Conservation (phyloP, 2,797 vertebrate species). For the Selene dorsalis region DNA sequence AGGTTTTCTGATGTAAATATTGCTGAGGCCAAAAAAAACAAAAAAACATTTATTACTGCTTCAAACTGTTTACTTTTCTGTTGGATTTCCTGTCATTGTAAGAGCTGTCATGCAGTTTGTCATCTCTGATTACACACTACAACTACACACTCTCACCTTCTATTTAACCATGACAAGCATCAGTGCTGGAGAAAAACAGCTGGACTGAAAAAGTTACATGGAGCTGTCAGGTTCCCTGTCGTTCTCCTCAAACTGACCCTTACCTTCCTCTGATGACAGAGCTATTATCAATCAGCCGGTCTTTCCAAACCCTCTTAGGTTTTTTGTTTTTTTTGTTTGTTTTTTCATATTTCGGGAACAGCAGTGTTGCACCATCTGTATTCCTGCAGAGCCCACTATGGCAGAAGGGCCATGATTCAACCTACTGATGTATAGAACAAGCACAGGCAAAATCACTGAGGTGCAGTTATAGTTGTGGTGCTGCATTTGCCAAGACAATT, state of each 20-base stretch:
- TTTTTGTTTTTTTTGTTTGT: slow-evolving; percentile 14
- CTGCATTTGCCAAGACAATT: slow-evolving; percentile 24
- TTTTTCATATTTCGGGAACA: slow-evolving; percentile 25
- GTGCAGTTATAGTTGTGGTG: not conserved
- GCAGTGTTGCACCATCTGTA: slow-evolving; percentile 31
- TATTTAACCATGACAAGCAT: slow-evolving; percentile 14
- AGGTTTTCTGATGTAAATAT: too few relatives aligned
- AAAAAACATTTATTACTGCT: too few relatives aligned
- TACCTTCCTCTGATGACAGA: slow-evolving; percentile 18
- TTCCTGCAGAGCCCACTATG: slow-evolving; percentile 51
- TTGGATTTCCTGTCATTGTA: not conserved
- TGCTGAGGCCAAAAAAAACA: too few relatives aligned
- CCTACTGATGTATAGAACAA: slow-evolving; percentile 49
- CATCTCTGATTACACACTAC: not conserved
- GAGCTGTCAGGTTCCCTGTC: slow-evolving; percentile 8
- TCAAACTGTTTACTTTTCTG: too few relatives aligned
- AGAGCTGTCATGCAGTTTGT: not conserved
- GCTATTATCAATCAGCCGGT: slow-evolving; percentile 25
- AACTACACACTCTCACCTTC: not conserved
- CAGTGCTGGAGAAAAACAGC: slow-evolving; percentile 4
- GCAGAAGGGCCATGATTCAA: slow-evolving; percentile 48
- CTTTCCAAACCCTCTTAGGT: slow-evolving; percentile 25
- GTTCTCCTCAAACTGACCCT: slow-evolving; percentile 4
- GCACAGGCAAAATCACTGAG: slow-evolving; percentile 1
- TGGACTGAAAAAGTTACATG: slow-evolving; percentile 13